phyloP scores from a whole-genome alignment of 2,888 invertebrate genomes.

The Pristionchus arcanus region DNA sequence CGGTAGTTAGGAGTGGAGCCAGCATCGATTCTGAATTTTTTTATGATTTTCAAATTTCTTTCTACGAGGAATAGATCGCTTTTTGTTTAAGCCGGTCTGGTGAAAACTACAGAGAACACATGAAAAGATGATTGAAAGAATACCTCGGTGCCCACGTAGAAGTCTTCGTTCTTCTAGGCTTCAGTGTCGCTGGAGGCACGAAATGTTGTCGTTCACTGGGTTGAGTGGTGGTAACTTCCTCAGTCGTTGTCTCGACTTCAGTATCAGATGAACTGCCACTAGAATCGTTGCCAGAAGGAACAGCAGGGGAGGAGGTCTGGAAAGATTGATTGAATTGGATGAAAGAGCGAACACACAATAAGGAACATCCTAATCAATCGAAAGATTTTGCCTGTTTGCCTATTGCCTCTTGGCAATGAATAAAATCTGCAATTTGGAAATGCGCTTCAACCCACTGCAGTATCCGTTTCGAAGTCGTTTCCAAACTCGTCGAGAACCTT shows the following conservation, averaged over 20 bases:
- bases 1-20: slow-evolving; percentile 35
- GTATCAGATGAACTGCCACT: background rate
- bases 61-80: no score
- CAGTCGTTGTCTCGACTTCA: background rate
- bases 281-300: background rate
- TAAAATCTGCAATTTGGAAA: no score
- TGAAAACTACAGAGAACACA: no score
- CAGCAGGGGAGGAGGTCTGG: background rate
- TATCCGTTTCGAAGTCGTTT: slow-evolving; percentile 58
- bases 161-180: background rate
- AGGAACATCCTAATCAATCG: no score
- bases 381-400: no score
- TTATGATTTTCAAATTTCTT: background rate
- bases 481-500: slow-evolving; percentile 74
- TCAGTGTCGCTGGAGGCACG: slow-evolving; percentile 2
- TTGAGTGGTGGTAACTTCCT: background rate
- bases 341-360: no score
- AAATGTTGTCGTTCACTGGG: background rate
- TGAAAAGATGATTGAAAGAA: no score
- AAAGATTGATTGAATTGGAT: background rate
- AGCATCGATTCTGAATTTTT: background rate
- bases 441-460: background rate
- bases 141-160: slow-evolving; percentile 27
- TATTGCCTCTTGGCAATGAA: no score
- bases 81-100: no score